phyloP scores from a whole-genome alignment of 2,888 invertebrate genomes.

The Tetheella fluctuosa region DNA sequence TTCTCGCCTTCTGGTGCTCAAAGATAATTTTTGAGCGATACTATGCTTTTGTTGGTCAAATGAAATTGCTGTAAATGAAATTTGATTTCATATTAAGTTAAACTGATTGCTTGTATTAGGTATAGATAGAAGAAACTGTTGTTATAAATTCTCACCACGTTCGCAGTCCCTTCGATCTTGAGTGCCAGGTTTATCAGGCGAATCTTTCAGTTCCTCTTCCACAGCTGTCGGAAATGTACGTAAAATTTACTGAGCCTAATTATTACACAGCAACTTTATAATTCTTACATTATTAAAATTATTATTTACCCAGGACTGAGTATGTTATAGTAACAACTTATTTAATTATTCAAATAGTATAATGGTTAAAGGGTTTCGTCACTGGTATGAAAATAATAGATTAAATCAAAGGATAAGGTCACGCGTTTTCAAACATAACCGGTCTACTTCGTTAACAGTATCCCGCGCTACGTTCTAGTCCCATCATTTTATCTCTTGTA shows the following conservation, averaged over 20 bases:
- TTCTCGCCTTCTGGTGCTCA: conserved; percentile 47
- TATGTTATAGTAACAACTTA: too few species aligned
- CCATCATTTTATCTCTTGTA: not conserved
- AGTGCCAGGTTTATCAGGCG: conserved; percentile 35
- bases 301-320: too few species aligned
- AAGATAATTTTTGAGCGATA: conserved; percentile 52
- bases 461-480: not conserved
- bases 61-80: conserved; percentile 43
- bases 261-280: not conserved
- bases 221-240: conserved; percentile 42
- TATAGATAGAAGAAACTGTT: not conserved
- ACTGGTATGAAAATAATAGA: too few species aligned
- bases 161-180: conserved; percentile 47
- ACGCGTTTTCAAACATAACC: not conserved
- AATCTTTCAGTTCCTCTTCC: conserved; percentile 54
- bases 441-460: not conserved
- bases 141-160: conserved; percentile 40
- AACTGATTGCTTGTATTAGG: too few species aligned
- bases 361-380: too few species aligned
- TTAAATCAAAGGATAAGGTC: not conserved
- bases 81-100: not conserved
- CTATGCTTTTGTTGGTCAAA: conserved; percentile 54
- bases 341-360: too few species aligned
- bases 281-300: too few species aligned
- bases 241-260: not conserved